Conservation (phyloP, 1,140 invertebrate genomes). For the Lordiphosa mommai region DNA sequence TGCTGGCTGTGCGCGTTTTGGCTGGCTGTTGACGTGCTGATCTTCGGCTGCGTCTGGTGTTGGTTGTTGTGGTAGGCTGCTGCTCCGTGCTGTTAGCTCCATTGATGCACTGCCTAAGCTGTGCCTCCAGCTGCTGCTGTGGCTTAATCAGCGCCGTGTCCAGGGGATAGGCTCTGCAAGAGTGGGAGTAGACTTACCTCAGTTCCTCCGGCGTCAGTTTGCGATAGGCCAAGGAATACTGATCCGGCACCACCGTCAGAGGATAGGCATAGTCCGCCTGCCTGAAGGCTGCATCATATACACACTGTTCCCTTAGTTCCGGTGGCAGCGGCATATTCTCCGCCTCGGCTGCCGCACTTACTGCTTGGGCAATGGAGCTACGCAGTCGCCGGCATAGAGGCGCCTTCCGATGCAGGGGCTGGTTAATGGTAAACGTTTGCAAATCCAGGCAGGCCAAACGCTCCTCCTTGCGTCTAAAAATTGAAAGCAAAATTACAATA, state of each 20-base stretch:
- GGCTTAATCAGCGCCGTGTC: constrained; percentile 93
- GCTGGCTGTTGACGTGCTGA: constrained; percentile 26
- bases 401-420: constrained; percentile 45
- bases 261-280: constrained; percentile 84
- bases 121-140: constrained; percentile 79
- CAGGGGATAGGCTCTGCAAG: constrained; percentile 86
- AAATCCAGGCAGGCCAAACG: constrained; percentile 68
- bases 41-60: constrained; percentile 22
- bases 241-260: constrained; percentile 93
- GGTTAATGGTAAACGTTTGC: constrained; percentile 74
- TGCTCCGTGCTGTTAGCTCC: background rate
- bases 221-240: constrained; percentile 93
- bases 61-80: background rate
- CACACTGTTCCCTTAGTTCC: constrained; percentile 30
- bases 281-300: constrained; percentile 33
- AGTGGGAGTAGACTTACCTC: constrained; percentile 80
- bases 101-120: constrained; percentile 27
- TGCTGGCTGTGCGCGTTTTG: constrained; percentile 29
- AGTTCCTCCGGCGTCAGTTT: constrained; percentile 83
- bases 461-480: constrained; percentile 68
- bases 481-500: background rate
- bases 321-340: constrained; percentile 59
- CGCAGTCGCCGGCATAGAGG: constrained; percentile 43
- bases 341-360: constrained; percentile 44
- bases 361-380: constrained; percentile 37